Percentiles rank a stretch among this genome's conserved stretches.
These are phyloP conservation scores for Bucco capensis DNA, from an alignment of 2,113 vertebrate genomes.

Conservation along the genomic window DNA sequence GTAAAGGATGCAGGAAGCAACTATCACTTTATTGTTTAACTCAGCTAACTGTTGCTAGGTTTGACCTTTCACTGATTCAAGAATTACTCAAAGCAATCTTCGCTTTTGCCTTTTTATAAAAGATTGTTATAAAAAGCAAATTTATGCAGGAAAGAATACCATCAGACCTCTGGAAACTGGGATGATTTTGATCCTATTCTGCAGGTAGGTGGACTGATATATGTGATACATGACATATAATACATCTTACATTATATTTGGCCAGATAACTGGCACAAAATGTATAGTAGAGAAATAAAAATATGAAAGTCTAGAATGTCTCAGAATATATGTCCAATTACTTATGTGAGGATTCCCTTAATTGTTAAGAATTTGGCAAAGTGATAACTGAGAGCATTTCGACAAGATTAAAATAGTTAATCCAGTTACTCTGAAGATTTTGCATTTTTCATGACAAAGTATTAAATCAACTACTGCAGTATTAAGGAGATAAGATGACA, in stretches of 20 bases:
- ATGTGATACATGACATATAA: too few relatives aligned
- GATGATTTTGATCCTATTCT: neutral
- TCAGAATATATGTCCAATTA: neutral
- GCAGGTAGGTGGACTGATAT: neutral
- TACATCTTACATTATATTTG: neutral
- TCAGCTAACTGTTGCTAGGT: neutral
- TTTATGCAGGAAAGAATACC: neutral
- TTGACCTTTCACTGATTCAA: conserved; percentile 49
- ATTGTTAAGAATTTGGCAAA: fast-evolving
- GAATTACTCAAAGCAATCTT: neutral
- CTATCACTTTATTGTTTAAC: conserved; percentile 59
- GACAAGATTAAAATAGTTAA: neutral
- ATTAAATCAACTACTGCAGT: too few relatives aligned
- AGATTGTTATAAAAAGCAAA: neutral
- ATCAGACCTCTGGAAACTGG: neutral
- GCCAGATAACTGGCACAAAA: neutral
- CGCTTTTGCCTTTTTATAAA: conserved; percentile 5
- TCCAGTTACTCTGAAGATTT: neutral
- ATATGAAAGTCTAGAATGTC: neutral
- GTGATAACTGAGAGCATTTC: neutral
- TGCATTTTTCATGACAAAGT: neutral
- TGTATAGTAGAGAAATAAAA: neutral
- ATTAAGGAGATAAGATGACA: conserved; percentile 1
- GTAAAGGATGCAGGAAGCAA: neutral
- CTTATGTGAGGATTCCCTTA: neutral